These are phyloP conservation scores for Eretmochelys imbricata DNA, from an alignment of 2,113 vertebrate genomes.

Conservation along the genomic window DNA sequence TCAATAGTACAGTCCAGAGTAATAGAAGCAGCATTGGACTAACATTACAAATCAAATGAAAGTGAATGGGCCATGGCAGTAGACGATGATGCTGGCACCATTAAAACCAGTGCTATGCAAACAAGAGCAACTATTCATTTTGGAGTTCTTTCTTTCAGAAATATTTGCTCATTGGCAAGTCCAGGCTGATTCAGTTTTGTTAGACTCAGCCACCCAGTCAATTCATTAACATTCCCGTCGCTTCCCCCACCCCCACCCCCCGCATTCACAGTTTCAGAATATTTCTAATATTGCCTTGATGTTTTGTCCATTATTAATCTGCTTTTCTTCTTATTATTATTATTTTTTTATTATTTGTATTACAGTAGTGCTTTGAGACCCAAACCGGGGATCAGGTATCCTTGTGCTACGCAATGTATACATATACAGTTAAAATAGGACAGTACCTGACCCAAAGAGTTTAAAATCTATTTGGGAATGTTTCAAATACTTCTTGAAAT, in stretches of 20 bases:
- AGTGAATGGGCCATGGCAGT: background rate
- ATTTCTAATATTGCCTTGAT: background rate
- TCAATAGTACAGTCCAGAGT: background rate
- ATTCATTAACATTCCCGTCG: background rate
- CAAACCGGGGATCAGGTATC: background rate
- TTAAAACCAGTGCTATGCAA: background rate
- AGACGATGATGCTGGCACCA: background rate
- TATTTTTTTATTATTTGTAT: background rate
- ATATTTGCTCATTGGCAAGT: background rate
- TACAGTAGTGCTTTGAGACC: background rate
- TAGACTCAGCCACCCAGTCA: background rate
- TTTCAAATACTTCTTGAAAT: background rate
- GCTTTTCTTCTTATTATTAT: background rate
- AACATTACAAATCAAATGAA: slow-evolving; percentile 1
- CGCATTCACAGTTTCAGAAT: background rate
- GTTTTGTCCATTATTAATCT: background rate
- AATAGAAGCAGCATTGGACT: background rate
- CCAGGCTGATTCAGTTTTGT: background rate
- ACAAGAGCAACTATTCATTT: background rate
- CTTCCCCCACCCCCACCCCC: background rate
- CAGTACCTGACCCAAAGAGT: background rate
- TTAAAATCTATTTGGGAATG: background rate
- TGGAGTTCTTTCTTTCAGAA: background rate
- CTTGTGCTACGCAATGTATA: background rate
- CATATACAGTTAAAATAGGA: background rate